Evolutionary conservation across 2,113 vertebrate species (phyloP).

Genomic region (Petromus typicus): DNA sequence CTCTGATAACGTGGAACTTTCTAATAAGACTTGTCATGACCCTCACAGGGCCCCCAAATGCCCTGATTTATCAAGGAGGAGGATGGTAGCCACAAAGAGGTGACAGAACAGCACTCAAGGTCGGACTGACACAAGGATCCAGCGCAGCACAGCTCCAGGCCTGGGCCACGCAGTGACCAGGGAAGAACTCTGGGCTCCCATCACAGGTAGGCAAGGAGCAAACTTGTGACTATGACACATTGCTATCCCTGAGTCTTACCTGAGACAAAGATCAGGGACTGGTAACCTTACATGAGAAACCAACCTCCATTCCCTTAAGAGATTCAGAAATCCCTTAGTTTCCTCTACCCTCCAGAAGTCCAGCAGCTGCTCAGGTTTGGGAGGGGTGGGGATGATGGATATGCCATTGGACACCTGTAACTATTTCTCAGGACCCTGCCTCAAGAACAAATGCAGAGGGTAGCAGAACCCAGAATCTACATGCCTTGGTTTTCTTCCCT

Average conservation of each 20-base stretch:
- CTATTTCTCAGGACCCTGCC: not conserved
- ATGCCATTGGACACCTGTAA: too few relatives aligned
- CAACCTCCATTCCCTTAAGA: not conserved
- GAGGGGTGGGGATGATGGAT: too few relatives aligned
- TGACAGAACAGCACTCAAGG: too few relatives aligned
- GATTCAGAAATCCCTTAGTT: not conserved
- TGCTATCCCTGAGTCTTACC: not conserved
- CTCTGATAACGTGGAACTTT: not conserved
- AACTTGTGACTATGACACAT: not conserved
- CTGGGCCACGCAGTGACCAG: not conserved
- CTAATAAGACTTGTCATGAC: not conserved
- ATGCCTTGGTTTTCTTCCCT: not conserved
- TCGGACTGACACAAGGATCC: not conserved
- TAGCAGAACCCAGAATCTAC: not conserved
- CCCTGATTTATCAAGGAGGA: not conserved
- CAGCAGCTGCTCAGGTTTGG: not conserved
- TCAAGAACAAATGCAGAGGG: not conserved
- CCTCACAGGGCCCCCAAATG: not conserved
- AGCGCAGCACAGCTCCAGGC: not conserved
- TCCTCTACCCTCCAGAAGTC: not conserved
- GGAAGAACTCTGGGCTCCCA: not conserved
- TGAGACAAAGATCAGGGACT: not conserved
- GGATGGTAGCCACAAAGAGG: not conserved
- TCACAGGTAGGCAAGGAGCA: not conserved
- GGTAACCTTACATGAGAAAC: not conserved